Evolutionary conservation across 2,797 vertebrate genomes (phyloP).

Genomic region (Alca torda): DNA sequence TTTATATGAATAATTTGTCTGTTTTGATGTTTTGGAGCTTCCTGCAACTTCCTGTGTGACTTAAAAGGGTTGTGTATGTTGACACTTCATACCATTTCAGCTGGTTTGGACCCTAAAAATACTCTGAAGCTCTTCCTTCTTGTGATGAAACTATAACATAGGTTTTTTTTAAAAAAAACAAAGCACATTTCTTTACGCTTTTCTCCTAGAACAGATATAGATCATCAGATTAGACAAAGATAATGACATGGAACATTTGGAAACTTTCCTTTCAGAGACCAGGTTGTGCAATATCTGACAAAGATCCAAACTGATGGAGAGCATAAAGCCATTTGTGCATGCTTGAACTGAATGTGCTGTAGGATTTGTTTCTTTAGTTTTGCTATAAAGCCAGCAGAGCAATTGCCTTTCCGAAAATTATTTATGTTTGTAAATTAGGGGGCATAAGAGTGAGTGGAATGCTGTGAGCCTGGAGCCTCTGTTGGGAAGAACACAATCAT

Average conservation of each 20-base stretch:
- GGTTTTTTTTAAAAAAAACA: not conserved
- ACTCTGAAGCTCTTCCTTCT: not conserved
- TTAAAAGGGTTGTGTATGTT: not conserved
- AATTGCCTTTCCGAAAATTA: not conserved
- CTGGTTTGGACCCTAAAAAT: not conserved
- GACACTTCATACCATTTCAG: not conserved
- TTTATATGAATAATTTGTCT: not conserved
- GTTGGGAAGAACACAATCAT: not conserved
- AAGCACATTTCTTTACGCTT: not conserved
- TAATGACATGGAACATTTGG: not conserved
- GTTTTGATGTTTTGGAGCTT: not conserved
- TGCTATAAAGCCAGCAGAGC: not conserved
- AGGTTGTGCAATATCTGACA: conserved; percentile 10
- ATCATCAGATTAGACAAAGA: not conserved
- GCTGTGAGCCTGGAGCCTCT: not conserved
- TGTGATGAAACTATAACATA: not conserved
- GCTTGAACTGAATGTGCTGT: not conserved
- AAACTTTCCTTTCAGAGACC: not conserved
- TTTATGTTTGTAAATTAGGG: not conserved
- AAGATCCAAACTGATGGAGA: not conserved
- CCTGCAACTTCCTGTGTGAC: not conserved
- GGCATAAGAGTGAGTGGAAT: not conserved
- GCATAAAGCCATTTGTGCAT: not conserved
- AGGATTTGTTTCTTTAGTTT: not conserved
- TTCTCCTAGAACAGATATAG: not conserved